These are phyloP conservation scores for Tribolium castaneum DNA, from an alignment of 1,140 invertebrate genomes.

Conservation along the genomic window DNA sequence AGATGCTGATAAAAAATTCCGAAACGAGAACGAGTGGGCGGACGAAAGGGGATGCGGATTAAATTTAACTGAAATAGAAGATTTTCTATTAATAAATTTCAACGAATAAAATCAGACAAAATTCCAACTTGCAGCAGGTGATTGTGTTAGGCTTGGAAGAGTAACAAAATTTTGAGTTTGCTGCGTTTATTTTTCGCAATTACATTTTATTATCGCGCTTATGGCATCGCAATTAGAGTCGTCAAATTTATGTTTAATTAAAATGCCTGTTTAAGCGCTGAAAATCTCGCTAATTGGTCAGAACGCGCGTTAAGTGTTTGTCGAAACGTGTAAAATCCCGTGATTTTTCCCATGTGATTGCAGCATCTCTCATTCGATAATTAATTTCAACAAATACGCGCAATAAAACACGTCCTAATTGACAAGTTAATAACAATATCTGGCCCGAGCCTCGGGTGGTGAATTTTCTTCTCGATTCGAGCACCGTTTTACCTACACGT, in stretches of 20 bases:
- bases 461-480: constrained; percentile 8
- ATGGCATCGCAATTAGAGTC: too few relatives aligned
- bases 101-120: background rate
- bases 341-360: background rate
- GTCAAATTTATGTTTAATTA: too few relatives aligned
- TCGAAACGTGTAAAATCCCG: background rate
- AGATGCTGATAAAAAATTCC: constrained; percentile 36
- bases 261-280: too few relatives aligned
- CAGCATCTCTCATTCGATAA: constrained; percentile 5
- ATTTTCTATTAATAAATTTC: background rate
- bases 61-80: background rate
- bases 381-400: constrained; percentile 39
- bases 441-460: constrained; percentile 7
- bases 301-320: too few relatives aligned
- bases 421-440: constrained; percentile 43
- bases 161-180: too few relatives aligned
- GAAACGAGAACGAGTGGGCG: background rate
- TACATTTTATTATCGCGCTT: too few relatives aligned
- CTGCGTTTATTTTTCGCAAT: too few relatives aligned
- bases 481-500: constrained; percentile 37
- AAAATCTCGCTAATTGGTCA: too few relatives aligned
- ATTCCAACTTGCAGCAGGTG: too few relatives aligned
- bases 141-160: too few relatives aligned
- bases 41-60: background rate
- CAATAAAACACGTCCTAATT: constrained; percentile 35